These are phyloP conservation scores for Dicyrtoma fusca DNA, from an alignment of 2,888 invertebrate genomes.

Conservation along the genomic window DNA sequence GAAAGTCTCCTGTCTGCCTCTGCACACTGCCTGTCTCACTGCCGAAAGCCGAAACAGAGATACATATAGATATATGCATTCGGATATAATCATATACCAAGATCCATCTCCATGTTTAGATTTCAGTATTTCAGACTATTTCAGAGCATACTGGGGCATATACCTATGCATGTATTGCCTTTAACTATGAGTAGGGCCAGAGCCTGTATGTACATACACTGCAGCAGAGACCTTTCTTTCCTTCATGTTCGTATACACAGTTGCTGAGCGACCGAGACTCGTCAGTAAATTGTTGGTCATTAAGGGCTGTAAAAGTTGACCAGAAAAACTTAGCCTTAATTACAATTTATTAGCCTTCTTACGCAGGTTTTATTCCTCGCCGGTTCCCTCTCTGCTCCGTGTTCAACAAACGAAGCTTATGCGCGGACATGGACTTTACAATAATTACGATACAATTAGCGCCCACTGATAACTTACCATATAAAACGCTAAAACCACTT, in stretches of 20 bases:
- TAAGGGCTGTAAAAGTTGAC: constrained; percentile 50
- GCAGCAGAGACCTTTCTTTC: no score
- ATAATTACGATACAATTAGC: constrained; percentile 39
- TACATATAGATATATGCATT: no score
- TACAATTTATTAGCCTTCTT: constrained; percentile 53
- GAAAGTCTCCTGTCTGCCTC: no score
- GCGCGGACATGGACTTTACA: constrained; percentile 25
- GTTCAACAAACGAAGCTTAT: constrained; percentile 15
- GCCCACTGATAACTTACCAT: constrained; percentile 22
- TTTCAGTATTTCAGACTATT: no score
- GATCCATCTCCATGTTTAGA: no score
- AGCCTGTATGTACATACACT: no score
- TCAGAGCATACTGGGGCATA: no score
- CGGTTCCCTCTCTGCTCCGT: constrained; percentile 18
- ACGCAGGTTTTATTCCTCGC: constrained; percentile 21
- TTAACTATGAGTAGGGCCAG: no score
- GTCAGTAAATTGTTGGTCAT: constrained; percentile 51
- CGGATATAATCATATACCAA: no score
- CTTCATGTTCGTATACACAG: constrained; percentile 1
- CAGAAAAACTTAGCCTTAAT: constrained; percentile 51
- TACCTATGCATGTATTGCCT: no score
- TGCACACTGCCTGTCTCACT: no score
- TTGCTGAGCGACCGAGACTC: constrained; percentile 27
- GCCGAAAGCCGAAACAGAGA: no score
- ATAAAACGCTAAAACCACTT: constrained; percentile 24